These are phyloP conservation scores for Illadopsis cleaveri DNA, from an alignment of 2,113 vertebrate species.

Conservation along the genomic window DNA sequence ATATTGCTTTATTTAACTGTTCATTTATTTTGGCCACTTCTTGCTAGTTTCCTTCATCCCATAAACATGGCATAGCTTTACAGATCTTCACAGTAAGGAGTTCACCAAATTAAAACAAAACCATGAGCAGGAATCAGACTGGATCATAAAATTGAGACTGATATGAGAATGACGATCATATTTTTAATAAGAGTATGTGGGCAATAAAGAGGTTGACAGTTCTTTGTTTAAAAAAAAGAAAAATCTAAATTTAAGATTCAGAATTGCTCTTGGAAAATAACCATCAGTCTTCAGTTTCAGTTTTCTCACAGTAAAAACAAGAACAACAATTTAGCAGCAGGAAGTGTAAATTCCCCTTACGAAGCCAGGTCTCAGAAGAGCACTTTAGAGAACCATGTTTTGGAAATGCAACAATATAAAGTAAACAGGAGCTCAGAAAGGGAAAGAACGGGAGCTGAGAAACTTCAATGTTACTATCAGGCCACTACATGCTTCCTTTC, in stretches of 20 bases:
- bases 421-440: neutral
- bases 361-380: neutral
- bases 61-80: neutral
- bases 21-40: neutral
- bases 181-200: neutral
- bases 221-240: neutral
- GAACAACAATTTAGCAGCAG: neutral
- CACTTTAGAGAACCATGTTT: neutral
- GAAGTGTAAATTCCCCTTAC: neutral
- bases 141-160: neutral
- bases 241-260: neutral
- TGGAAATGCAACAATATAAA: neutral
- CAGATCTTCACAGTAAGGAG: neutral
- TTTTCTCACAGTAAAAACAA: conserved; percentile 1
- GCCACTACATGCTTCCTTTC: neutral
- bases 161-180: neutral
- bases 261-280: neutral
- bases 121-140: neutral
- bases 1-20: neutral
- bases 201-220: neutral
- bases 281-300: neutral
- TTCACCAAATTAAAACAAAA: neutral
- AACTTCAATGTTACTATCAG: neutral
- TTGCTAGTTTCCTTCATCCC: neutral
- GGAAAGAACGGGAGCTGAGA: neutral